These are phyloP conservation scores for Himalopsyche kuldschensis DNA, from an alignment of 2,888 invertebrate genomes.

Conservation along the genomic window DNA sequence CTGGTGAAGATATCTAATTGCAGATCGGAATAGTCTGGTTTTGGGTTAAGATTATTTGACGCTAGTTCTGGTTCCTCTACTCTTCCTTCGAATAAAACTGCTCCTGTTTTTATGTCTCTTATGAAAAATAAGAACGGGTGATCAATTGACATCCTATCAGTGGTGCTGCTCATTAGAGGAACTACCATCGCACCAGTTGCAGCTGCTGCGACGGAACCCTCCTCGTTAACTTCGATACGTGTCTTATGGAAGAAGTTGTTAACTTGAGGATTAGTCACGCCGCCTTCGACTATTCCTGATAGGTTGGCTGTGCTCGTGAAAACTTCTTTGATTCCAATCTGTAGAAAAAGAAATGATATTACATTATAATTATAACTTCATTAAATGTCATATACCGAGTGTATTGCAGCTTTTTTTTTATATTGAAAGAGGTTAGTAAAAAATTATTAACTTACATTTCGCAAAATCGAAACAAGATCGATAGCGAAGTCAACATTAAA, in stretches of 20 bases:
- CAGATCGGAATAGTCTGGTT: too few relatives aligned
- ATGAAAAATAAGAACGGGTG: constrained; percentile 70
- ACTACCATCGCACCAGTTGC: constrained; percentile 62
- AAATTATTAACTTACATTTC: constrained; percentile 44
- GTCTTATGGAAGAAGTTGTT: constrained; percentile 65
- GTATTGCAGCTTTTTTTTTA: too few relatives aligned
- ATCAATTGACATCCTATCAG: constrained; percentile 58
- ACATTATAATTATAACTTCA: not conserved
- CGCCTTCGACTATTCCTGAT: constrained; percentile 55
- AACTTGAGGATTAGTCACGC: constrained; percentile 49
- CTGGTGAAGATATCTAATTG: not conserved
- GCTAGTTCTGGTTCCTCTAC: constrained; percentile 53
- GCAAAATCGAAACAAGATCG: constrained; percentile 56
- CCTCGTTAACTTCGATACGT: constrained; percentile 66
- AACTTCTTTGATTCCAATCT: constrained; percentile 63
- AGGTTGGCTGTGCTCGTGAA: constrained; percentile 62
- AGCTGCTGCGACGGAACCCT: constrained; percentile 68
- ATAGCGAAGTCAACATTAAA: constrained; percentile 62
- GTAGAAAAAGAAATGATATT: constrained; percentile 42
- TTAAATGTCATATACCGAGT: too few relatives aligned
- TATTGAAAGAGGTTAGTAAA: not conserved
- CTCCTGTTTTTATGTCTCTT: constrained; percentile 57
- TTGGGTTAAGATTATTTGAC: not conserved
- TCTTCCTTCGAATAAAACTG: constrained; percentile 67
- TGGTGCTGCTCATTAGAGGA: constrained; percentile 61